These are phyloP conservation scores for Bothrops jararaca DNA, from an alignment of 2,113 vertebrate genomes.

Conservation along the genomic window DNA sequence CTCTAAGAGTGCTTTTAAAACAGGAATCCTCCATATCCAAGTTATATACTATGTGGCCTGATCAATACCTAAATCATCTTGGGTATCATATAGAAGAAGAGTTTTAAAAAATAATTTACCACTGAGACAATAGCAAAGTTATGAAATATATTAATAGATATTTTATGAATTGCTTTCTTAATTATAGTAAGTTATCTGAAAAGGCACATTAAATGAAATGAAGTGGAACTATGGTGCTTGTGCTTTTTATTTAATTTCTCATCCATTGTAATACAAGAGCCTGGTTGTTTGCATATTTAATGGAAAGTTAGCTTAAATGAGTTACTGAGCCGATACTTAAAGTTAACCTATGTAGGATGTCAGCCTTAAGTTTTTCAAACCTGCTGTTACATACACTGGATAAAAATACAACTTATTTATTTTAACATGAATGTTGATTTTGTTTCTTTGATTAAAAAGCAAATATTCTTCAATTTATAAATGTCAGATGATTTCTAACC, in stretches of 20 bases:
- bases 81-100: background rate
- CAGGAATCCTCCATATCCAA: background rate
- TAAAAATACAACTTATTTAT: background rate
- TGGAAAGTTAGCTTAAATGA: background rate
- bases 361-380: conserved; percentile 43
- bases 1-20: background rate
- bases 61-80: background rate
- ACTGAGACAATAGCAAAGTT: background rate
- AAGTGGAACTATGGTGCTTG: background rate
- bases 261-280: conserved; percentile 50
- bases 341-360: background rate
- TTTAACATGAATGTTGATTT: conserved; percentile 20
- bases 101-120: background rate
- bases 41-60: background rate
- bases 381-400: conserved; percentile 36
- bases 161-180: conserved; percentile 43
- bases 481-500: background rate
- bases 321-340: background rate
- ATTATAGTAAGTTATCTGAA: conserved; percentile 3
- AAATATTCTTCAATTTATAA: background rate
- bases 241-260: conserved; percentile 54
- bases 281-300: background rate
- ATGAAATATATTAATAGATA: conserved; percentile 35
- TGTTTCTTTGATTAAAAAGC: conserved; percentile 31
- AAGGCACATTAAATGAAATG: background rate